Percentiles rank a stretch among this genome's conserved stretches.
These are phyloP conservation scores for Echinometra lucunter DNA, from an alignment of 53 echinoderm and acorn worm species.

Conservation along the genomic window DNA sequence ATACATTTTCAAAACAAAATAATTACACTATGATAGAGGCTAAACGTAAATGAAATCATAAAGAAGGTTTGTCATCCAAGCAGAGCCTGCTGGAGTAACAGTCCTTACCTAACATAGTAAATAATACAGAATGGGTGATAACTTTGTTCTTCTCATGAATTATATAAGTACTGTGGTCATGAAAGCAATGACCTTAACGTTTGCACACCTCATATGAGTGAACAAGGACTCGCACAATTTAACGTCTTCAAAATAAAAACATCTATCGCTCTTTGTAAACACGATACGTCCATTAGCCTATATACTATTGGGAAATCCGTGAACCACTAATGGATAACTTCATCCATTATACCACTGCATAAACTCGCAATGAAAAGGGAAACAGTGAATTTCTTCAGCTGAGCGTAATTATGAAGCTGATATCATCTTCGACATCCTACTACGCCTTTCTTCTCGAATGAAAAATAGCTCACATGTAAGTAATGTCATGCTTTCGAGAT, in stretches of 20 bases:
- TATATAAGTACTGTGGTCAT: too few species aligned
- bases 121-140: too few species aligned
- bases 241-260: background rate
- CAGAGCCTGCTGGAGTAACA: too few species aligned
- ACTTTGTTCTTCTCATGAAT: too few species aligned
- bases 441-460: background rate
- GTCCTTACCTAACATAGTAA: too few species aligned
- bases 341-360: background rate
- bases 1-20: too few species aligned
- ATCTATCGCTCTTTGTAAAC: background rate
- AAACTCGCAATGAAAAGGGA: background rate
- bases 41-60: too few species aligned
- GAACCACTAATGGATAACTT: background rate
- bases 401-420: background rate
- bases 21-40: too few species aligned
- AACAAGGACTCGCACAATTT: background rate
- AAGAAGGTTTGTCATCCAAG: too few species aligned
- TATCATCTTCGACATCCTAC: background rate
- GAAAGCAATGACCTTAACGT: too few species aligned
- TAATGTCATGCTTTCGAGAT: background rate
- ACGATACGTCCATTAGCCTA: background rate
- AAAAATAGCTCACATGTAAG: background rate
- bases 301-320: background rate
- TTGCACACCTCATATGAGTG: background rate
- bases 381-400: background rate